Conservation (phyloP, 2,113 vertebrate species). For the Hucho hucho region DNA sequence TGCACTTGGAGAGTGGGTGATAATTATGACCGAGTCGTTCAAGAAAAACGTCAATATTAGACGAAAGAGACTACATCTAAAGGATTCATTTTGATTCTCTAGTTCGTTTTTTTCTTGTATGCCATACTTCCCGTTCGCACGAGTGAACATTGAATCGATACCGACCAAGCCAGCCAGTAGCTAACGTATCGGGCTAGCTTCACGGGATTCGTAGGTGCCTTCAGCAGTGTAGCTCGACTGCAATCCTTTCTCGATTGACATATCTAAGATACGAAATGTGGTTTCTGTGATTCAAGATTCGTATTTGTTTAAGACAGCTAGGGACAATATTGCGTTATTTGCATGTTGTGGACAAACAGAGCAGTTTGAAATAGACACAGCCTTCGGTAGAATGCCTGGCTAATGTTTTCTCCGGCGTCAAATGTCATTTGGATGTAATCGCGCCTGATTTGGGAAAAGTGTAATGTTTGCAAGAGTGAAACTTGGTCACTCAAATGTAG, state of each 20-base stretch:
- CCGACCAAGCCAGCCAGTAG: not conserved
- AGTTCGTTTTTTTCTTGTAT: not conserved
- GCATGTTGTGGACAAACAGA: not conserved
- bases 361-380: not conserved
- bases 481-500: not conserved
- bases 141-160: not conserved
- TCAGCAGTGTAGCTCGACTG: not conserved
- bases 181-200: conserved; percentile 11
- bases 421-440: conserved; percentile 22
- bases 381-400: not conserved
- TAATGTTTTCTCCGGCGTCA: conserved; percentile 9
- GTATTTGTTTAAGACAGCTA: not conserved
- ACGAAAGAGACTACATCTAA: not conserved
- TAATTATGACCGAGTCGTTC: not conserved
- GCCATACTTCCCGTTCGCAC: not conserved
- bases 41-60: not conserved
- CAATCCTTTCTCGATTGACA: not conserved
- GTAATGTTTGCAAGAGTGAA: not conserved
- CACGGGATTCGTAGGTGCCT: not conserved
- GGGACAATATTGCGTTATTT: not conserved
- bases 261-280: not conserved
- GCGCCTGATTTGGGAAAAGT: conserved; percentile 15
- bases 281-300: not conserved
- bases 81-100: not conserved
- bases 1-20: conserved; percentile 65